Base-by-base conservation (phyloP, 1,140 invertebrate species). In the Wiebesia pumilae region DNA sequence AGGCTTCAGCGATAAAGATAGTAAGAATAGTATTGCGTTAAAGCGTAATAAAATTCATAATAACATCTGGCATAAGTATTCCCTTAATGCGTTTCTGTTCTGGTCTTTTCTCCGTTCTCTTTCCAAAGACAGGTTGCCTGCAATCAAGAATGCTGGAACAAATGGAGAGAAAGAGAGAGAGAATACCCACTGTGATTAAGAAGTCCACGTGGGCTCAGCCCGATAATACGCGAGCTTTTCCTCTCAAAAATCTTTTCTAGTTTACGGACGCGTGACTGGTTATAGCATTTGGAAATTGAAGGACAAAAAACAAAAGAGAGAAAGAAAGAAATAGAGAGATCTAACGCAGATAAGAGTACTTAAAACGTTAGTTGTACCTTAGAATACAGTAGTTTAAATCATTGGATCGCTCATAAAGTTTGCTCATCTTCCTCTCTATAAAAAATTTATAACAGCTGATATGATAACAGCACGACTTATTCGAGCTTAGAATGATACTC, bases 341-440 rank as follows among this genome's bases (percentile, higher is more conserved):
- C 14, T 47, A 12, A n/a, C 30, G 38, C 86, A 90, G 89, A 90
- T 90, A 90, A 89, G 89, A 88, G 89, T 88, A 90, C 88, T 90
- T 89, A 89, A 89, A 88, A 87, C 86, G 30, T 84, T 69, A 81
- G 85, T 89, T 88, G 87, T 89, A 89, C 87, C 88, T 89, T 87
- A 85, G 16, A 75, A 86, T 27, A 83, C 88, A 81, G 81, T 54
- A 87, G 87, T 86, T 88, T 88, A 88, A 88, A 87, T 90, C 89
- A 89, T 85, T 85, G 87, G 87, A 81, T 85, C 85, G 78, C 88
- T 90, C 88, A 88, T 89, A 90, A 90, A 87, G 85, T 89, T 88
- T 43, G 16, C 71, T 10, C 51, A 33, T 77, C 71, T 83, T 73
- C 40, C 51, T 9, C 33, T 2, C 27, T 1, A n/a, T 51, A 30